Evolutionary conservation across 2,797 vertebrate genomes (phyloP).

Genomic region (Coendou prehensilis): DNA sequence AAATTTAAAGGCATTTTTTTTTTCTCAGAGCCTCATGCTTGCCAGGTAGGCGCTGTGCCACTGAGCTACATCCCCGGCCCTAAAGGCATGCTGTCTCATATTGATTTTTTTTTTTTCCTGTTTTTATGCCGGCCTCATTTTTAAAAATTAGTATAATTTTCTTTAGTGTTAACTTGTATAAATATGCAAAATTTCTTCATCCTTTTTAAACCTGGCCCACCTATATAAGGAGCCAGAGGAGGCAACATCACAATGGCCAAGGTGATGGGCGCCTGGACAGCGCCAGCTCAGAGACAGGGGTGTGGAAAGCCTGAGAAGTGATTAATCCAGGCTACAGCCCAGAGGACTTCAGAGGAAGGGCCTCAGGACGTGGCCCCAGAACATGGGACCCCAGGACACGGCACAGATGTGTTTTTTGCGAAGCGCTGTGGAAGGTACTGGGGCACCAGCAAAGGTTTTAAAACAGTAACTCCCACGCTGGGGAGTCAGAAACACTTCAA

Average conservation of each 20-base stretch:
- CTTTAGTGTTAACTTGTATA: conserved; percentile 35
- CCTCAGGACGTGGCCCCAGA: neutral
- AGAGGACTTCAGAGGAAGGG: conserved; percentile 30
- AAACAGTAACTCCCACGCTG: neutral
- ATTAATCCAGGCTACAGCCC: fast-evolving
- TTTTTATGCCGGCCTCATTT: conserved; percentile 31
- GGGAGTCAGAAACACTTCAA: neutral
- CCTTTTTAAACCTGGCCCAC: neutral
- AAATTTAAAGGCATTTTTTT: neutral
- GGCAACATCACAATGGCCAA: neutral
- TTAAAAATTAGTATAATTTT: conserved; percentile 43
- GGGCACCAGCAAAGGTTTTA: neutral
- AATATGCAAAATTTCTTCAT: conserved; percentile 15
- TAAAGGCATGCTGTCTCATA: neutral
- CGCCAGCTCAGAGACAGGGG: neutral
- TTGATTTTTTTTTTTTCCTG: neutral
- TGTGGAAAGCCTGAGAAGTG: neutral
- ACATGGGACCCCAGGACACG: neutral
- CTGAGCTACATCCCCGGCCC: too few species aligned
- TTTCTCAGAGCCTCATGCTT: too few species aligned
- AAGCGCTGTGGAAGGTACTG: neutral
- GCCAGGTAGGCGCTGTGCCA: too few species aligned
- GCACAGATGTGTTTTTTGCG: neutral
- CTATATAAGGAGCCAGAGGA: neutral
- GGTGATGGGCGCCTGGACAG: neutral